A percentile compares a stretch with the other conserved stretches of the same genome.
These are phyloP conservation scores for Heliconius sara DNA, from an alignment of 2,888 invertebrate genomes.

Conservation along the genomic window DNA sequence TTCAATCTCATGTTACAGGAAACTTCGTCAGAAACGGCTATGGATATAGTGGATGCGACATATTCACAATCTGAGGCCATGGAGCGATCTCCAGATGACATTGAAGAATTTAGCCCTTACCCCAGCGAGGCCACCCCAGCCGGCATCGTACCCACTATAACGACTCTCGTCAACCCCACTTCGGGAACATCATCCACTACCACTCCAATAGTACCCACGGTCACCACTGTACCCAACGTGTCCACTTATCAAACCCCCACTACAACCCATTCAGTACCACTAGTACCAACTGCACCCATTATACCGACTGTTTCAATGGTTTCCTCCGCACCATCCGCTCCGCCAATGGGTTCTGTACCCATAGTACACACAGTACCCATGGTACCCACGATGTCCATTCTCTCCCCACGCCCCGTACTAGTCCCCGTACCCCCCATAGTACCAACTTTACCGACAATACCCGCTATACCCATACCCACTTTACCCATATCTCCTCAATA, in stretches of 20 bases:
- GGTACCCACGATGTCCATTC: background rate
- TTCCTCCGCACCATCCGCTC: background rate
- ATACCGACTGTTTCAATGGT: background rate
- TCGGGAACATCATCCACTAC: background rate
- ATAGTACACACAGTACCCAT: slow-evolving; percentile 6
- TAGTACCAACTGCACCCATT: background rate
- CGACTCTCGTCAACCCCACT: background rate
- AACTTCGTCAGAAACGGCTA: background rate
- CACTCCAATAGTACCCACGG: background rate
- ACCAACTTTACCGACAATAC: background rate
- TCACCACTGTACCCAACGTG: background rate
- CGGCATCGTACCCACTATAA: background rate
- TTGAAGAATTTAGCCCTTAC: background rate
- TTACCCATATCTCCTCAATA: slow-evolving; percentile 1
- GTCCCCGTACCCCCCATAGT: background rate
- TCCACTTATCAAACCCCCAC: background rate
- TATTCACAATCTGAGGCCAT: slow-evolving; percentile 4
- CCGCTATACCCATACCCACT: background rate
- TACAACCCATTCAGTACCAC: background rate
- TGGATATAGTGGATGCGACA: background rate
- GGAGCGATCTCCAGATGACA: background rate
- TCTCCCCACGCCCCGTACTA: background rate
- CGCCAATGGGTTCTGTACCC: background rate
- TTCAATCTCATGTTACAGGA: background rate
- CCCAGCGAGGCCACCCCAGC: background rate